Base-by-base conservation (phyloP, 1,140 invertebrate species). In the Acromyrmex charruanus region DNA sequence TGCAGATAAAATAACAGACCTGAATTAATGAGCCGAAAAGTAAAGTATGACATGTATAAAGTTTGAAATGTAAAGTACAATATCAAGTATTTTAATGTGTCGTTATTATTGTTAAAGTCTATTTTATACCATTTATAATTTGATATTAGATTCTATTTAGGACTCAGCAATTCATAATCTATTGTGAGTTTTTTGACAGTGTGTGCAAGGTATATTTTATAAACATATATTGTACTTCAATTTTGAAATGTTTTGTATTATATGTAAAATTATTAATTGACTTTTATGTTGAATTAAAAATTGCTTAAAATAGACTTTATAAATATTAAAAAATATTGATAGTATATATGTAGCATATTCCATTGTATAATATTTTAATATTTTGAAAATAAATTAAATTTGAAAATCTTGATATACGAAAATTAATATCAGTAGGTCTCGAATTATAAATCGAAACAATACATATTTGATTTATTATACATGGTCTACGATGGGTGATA, bases 281-380 rank as follows among this genome's bases (percentile, higher is more conserved):
- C 12, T 28, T 28, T 63, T 63, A 31, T 63, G 0, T 18, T 9
- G 35, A 44, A 39, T 68, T 68, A 21, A 21, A 44, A 44, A 44
- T 21, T 1, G n/a, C 0, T 6, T 68, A 68, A 68, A 68, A 68
- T 68, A 4, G 65, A 68, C 35, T 21, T 68, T 21, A 66, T 44
- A 68, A 44, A 21, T 39, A 44, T 68, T 21, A 21, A 39, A 44
- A n/a, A 63, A 77, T 63, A 31, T 63, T 44, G 21, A 12, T 25
- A 66, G 25, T 35, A 31, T 65, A 31, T 61, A 44, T 39, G 59
- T 39, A 9, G 7, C 1, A 9, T 39, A 7, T 39, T 39, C 53
- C 12, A 39, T 66, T 12, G 10, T 66, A 66, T 66, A 18, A 44
- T 21, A 68, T 4, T 66, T 66, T 39, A 66, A 66, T 66, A 66